Evolutionary conservation across 2,888 invertebrate species (phyloP), one percentile per base, ranked within the genome.

Genomic region (Oligia strigilis): DNA sequence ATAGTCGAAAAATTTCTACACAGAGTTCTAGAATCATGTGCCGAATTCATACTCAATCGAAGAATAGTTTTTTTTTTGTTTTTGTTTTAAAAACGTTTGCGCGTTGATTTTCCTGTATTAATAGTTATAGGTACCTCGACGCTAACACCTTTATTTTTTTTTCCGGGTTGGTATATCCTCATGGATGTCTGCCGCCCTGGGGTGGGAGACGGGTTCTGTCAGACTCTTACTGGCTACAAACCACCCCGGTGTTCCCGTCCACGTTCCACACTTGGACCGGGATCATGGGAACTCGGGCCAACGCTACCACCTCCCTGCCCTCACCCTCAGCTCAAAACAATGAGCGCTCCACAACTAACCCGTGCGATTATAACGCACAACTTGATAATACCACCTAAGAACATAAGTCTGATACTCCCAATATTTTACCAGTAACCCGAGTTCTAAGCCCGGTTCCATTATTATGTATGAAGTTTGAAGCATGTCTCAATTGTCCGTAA

Each of bases 401-500:
- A 77, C 84, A 84, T 92, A 91, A 92, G 89, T 86, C 90, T 78
- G 77, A 83, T 81, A 88, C 86, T 87, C 88, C 83, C 87, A 88
- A 92, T 92, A 92, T 92, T 92, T 92, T 89, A 92, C 75, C 74
- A 83, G 82, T 86, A 89, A 87, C 87, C 91, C 89, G 73, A 87
- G 90, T 91, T 91, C 82, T 91, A 91, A 92, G 92, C 92, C 88
- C 78, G 87, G 89, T 64, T 72, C 85, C 89, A 90, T 90, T 90
- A 90, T 90, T 91, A 91, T 90, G 91, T 91, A 89, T 90, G 89
- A 86, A 90, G 88, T 92, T 90, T 90, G 91, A 90, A 83, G 83
- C 90, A 90, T 92, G 92, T 92, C 92, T 92, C 92, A 91, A 92
- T 92, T 88, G 92, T 88, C 86, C 86, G 84, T 84, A 85, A 86